These are phyloP conservation scores for Microchrysa polita DNA, from an alignment of 2,888 invertebrate species.

Conservation along the genomic window DNA sequence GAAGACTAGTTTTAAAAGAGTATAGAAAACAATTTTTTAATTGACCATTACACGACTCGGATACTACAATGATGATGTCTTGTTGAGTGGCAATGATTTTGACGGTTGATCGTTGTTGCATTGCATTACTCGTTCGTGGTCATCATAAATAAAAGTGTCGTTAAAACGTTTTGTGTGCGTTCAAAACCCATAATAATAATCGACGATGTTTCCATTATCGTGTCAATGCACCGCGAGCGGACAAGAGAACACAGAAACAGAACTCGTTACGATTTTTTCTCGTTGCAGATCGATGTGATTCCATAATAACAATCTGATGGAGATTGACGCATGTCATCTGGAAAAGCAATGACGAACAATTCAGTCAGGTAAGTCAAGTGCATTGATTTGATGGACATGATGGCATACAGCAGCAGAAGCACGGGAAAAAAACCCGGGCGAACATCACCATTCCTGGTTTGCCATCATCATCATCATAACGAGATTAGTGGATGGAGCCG, in stretches of 20 bases:
- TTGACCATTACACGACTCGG: slow-evolving; percentile 13
- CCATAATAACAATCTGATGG: slow-evolving; percentile 34
- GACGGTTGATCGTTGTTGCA: slow-evolving; percentile 19
- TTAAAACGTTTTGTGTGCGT: slow-evolving; percentile 8
- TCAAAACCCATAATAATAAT: slow-evolving; percentile 6
- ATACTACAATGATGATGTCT: slow-evolving; percentile 1
- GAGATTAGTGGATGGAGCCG: slow-evolving; percentile 33
- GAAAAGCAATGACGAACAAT: slow-evolving; percentile 8
- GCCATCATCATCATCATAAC: slow-evolving; percentile 35
- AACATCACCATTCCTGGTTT: neutral
- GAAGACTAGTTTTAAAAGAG: slow-evolving; percentile 33
- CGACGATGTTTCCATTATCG: slow-evolving; percentile 23
- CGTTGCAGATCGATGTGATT: neutral
- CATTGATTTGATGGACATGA: slow-evolving; percentile 23
- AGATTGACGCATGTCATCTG: slow-evolving; percentile 43
- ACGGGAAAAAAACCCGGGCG: too few relatives aligned
- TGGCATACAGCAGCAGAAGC: neutral
- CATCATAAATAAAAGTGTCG: slow-evolving; percentile 19
- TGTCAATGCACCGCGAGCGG: slow-evolving; percentile 32
- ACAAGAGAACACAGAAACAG: slow-evolving; percentile 20
- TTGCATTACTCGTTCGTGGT: neutral
- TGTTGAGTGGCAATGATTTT: slow-evolving; percentile 27
- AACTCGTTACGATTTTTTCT: slow-evolving; percentile 25
- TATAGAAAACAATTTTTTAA: slow-evolving; percentile 28
- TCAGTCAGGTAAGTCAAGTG: slow-evolving; percentile 14